phyloP scores from a whole-genome alignment of 2,113 vertebrate species.

The Hiodon alosoides region DNA sequence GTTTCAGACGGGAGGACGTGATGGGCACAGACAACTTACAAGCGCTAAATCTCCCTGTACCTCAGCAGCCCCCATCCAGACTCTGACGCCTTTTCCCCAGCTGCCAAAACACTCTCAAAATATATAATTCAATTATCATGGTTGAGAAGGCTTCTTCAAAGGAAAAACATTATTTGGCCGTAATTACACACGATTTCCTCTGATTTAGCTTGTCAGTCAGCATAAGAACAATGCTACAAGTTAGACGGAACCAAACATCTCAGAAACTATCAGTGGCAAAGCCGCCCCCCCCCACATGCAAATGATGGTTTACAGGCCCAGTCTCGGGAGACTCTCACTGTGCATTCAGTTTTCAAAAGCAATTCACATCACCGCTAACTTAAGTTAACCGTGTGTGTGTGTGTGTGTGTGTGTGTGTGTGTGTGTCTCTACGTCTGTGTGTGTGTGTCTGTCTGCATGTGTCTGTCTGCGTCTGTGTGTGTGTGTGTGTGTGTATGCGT shows the following conservation, averaged over 20 bases:
- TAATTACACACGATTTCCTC: slow-evolving; percentile 58
- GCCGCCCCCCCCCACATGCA: slow-evolving; percentile 46
- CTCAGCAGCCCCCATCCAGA: slow-evolving; percentile 1
- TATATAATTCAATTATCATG: slow-evolving; percentile 51
- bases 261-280: slow-evolving; percentile 48
- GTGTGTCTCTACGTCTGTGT: too few species aligned
- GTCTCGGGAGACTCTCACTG: slow-evolving; percentile 55
- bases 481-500: too few species aligned
- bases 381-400: slow-evolving; percentile 42
- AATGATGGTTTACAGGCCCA: slow-evolving; percentile 65
- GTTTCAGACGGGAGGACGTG: slow-evolving; percentile 3
- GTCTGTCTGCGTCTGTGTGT: too few species aligned
- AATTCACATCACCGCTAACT: slow-evolving; percentile 47
- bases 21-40: not conserved
- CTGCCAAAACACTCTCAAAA: slow-evolving; percentile 32
- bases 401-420: too few species aligned
- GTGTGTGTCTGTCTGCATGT: too few species aligned
- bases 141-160: slow-evolving; percentile 42
- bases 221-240: slow-evolving; percentile 50
- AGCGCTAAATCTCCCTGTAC: not conserved
- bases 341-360: slow-evolving; percentile 55
- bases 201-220: slow-evolving; percentile 59
- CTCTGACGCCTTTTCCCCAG: not conserved
- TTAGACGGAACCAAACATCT: slow-evolving; percentile 57
- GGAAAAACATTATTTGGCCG: slow-evolving; percentile 44